Percentiles rank a stretch among this genome's conserved stretches.
phyloP scores from a whole-genome alignment of 2,113 vertebrate species.

The Sinocyclocheilus rhinocerous region DNA sequence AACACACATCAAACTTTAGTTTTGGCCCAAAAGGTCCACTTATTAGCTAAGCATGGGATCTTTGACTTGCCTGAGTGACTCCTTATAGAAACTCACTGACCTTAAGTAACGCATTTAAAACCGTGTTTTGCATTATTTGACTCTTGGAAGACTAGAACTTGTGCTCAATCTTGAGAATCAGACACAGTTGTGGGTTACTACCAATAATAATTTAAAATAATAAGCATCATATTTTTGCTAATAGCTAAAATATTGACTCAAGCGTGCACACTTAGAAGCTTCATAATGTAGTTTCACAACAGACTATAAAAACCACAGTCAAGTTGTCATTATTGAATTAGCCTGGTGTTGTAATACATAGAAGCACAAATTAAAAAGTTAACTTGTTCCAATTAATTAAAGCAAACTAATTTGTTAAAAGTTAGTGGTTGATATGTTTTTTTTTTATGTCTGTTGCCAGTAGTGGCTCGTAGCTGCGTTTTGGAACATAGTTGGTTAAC shows the following conservation, averaged over 20 bases:
- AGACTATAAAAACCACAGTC: not conserved
- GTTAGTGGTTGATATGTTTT: not conserved
- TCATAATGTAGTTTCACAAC: not conserved
- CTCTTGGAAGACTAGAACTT: slow-evolving; percentile 1
- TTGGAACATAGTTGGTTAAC: not conserved
- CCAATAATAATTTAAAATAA: not conserved
- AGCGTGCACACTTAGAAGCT: too few species aligned
- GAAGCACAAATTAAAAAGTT: not conserved
- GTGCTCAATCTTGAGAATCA: not conserved
- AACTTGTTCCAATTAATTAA: not conserved
- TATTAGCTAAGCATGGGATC: slow-evolving; percentile 20
- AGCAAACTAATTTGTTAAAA: not conserved
- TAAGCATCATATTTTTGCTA: not conserved
- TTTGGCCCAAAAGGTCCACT: not conserved
- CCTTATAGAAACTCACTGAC: slow-evolving; percentile 16
- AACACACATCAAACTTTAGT: not conserved
- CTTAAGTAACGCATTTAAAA: slow-evolving; percentile 10
- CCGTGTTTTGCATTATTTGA: not conserved
- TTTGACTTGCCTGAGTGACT: not conserved
- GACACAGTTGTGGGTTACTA: not conserved
- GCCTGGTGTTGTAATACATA: too few species aligned
- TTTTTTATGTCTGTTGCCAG: not conserved
- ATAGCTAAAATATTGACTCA: too few species aligned
- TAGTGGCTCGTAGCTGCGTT: not conserved
- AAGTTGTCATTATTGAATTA: not conserved